Conservation (phyloP, 1,140 invertebrate genomes). For the Proctacanthus coquilletti region DNA sequence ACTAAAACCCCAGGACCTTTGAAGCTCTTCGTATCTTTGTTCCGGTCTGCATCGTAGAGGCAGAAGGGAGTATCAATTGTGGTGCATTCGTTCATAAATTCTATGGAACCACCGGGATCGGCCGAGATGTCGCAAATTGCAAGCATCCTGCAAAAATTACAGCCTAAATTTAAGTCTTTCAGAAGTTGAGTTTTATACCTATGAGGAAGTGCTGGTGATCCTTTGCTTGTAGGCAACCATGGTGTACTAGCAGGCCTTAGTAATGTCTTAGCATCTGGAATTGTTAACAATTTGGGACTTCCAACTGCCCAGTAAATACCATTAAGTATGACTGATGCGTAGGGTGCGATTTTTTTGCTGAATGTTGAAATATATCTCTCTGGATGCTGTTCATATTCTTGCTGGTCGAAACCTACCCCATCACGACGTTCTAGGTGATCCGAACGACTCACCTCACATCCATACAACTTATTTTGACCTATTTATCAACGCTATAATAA, state of each 20-base stretch:
- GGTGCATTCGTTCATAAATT: conserved; percentile 99
- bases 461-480: conserved; percentile 89
- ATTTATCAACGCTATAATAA: conserved; percentile 1
- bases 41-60: conserved; percentile 94
- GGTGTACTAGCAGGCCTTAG: conserved; percentile 75
- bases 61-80: conserved; percentile 99
- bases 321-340: conserved; percentile 92
- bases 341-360: conserved; percentile 93
- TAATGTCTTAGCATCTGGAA: conserved; percentile 93
- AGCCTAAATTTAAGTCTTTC: conserved; percentile 1
- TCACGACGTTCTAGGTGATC: conserved; percentile 89
- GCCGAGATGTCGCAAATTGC: conserved; percentile 97
- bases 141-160: conserved; percentile 41
- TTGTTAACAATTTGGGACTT: conserved; percentile 88
- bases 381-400: conserved; percentile 86
- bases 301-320: conserved; percentile 98
- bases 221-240: conserved; percentile 75
- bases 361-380: conserved; percentile 93
- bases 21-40: conserved; percentile 93
- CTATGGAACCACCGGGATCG: conserved; percentile 96
- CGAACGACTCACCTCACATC: conserved; percentile 79
- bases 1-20: conserved; percentile 93
- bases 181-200: not conserved
- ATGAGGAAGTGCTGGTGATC: conserved; percentile 81
- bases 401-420: conserved; percentile 74